Conservation (phyloP, 2,797 vertebrate species). For the Poeciliopsis paucimaculata region DNA sequence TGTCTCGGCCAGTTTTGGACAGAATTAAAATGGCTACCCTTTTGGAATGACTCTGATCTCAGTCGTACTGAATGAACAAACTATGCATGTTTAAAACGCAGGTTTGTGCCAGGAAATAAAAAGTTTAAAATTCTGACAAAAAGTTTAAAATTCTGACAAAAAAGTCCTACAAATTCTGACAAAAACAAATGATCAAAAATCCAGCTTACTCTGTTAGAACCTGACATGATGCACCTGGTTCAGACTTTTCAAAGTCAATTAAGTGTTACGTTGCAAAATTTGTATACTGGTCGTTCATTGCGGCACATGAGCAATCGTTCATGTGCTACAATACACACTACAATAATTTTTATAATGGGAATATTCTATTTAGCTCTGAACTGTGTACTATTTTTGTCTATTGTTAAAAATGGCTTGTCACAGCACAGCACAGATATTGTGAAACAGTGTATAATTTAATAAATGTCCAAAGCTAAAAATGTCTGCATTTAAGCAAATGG, state of each 20-base stretch:
- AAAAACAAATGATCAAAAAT: neutral
- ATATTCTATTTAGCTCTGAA: neutral
- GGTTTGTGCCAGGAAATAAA: too few species aligned
- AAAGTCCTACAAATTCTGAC: neutral
- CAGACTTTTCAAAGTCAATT: neutral
- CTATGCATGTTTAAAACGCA: neutral
- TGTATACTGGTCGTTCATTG: neutral
- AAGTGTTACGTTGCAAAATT: neutral
- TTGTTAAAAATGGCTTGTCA: neutral
- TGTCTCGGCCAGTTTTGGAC: neutral
- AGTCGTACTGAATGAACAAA: neutral
- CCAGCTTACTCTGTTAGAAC: neutral
- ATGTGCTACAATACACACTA: neutral
- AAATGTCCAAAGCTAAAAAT: neutral
- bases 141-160: too few species aligned
- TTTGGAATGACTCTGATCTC: neutral
- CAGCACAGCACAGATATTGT: neutral
- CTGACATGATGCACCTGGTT: neutral
- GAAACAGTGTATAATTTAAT: neutral
- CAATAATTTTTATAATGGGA: neutral
- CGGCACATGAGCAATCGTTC: neutral
- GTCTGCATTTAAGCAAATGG: constrained; percentile 1
- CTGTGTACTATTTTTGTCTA: neutral
- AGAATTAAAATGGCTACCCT: neutral
- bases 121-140: too few species aligned